A percentile compares a stretch with the other conserved stretches of the same genome.
Conservation (phyloP, 2,113 vertebrate species). For the Herpailurus yagouaroundi region DNA sequence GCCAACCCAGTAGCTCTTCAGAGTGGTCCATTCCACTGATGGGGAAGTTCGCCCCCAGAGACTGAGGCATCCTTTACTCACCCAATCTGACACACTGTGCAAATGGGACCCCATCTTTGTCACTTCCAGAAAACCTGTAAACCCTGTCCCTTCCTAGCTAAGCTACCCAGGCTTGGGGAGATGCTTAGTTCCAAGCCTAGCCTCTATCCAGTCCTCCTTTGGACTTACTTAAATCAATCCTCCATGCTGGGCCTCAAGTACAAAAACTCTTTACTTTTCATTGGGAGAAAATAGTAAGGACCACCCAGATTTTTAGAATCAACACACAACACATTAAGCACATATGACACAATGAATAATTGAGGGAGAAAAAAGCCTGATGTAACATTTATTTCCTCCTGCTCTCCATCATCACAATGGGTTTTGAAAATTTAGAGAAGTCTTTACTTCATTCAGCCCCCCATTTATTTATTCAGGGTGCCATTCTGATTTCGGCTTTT, state of each 20-base stretch:
- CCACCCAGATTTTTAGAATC: neutral
- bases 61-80: neutral
- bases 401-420: neutral
- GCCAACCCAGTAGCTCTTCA: neutral
- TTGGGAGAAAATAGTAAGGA: neutral
- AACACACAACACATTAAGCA: neutral
- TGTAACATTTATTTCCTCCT: neutral
- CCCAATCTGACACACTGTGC: neutral
- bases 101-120: neutral
- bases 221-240: neutral
- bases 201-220: neutral
- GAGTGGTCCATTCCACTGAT: neutral
- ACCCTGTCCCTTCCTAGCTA: neutral
- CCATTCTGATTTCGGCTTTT: neutral
- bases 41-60: neutral
- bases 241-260: neutral
- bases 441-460: neutral
- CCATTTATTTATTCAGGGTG: neutral
- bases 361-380: neutral
- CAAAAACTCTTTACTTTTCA: neutral
- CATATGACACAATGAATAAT: neutral
- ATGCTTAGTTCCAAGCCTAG: neutral
- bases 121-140: neutral
- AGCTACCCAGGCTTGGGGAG: neutral
- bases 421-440: neutral